phyloP scores from a whole-genome alignment of 2,797 vertebrate species.

The Microchirus variegatus region DNA sequence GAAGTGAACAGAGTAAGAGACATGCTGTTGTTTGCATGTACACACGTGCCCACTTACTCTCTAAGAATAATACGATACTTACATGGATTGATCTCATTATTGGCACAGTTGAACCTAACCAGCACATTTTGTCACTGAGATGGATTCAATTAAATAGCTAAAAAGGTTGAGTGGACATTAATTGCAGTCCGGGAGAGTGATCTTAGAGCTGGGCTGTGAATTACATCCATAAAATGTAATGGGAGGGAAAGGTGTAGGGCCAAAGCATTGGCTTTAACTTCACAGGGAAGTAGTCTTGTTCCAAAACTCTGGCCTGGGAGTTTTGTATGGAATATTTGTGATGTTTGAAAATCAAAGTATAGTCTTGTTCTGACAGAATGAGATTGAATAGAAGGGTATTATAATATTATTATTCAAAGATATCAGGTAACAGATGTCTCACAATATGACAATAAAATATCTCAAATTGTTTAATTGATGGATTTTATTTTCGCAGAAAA shows the following conservation, averaged over 20 bases:
- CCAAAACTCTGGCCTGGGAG: conserved; percentile 11
- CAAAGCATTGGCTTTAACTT: conserved; percentile 48
- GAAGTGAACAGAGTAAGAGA: conserved; percentile 46
- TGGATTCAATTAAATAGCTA: conserved; percentile 71
- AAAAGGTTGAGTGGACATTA: conserved; percentile 74
- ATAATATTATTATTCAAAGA: no score
- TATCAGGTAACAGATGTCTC: no score
- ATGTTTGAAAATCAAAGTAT: conserved; percentile 16
- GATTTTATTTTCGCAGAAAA: no score
- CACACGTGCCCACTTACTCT: conserved; percentile 4
- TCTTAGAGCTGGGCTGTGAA: conserved; percentile 51
- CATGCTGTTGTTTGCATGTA: conserved; percentile 13
- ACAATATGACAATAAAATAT: no score
- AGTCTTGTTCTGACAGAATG: not conserved
- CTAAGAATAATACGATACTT: conserved; percentile 46
- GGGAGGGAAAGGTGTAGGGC: conserved; percentile 57
- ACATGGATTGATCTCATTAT: conserved; percentile 60
- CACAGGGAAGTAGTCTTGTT: conserved; percentile 33
- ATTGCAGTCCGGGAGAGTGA: conserved; percentile 65
- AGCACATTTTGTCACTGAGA: conserved; percentile 66
- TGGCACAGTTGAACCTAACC: conserved; percentile 71
- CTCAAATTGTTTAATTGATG: no score
- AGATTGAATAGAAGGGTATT: not conserved
- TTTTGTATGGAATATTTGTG: conserved; percentile 6
- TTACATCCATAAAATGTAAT: conserved; percentile 71